Percentiles rank a stretch among this genome's conserved stretches.
phyloP scores from a whole-genome alignment of 2,113 vertebrate species.

The Amazona vittata region DNA sequence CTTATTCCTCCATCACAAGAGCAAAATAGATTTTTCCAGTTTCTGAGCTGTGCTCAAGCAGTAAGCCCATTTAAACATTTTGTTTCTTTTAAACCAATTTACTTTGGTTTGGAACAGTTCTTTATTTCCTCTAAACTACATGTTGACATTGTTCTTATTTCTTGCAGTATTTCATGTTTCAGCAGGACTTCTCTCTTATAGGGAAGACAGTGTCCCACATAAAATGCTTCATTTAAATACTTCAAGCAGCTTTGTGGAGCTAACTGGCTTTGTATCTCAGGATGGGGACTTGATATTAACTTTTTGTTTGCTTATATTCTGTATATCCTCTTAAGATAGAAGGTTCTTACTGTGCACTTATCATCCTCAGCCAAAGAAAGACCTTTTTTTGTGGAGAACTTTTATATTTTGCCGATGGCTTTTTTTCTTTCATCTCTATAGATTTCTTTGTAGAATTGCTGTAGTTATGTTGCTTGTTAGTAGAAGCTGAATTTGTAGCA shows the following conservation, averaged over 20 bases:
- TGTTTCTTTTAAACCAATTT: neutral
- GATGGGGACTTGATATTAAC: neutral
- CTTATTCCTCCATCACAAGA: neutral
- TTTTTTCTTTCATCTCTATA: neutral
- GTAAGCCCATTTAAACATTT: neutral
- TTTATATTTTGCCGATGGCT: neutral
- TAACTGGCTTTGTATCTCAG: neutral
- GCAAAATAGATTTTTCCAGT: neutral
- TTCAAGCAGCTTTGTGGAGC: neutral
- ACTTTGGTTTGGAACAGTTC: neutral
- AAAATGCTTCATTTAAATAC: neutral
- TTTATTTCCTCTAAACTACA: neutral
- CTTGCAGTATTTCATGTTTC: neutral
- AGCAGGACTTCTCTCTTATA: neutral
- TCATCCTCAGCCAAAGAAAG: neutral
- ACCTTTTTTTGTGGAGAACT: neutral
- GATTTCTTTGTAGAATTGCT: neutral
- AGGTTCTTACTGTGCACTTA: neutral
- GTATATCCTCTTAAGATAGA: neutral
- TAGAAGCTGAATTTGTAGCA: neutral
- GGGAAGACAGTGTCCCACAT: neutral
- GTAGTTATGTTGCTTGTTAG: neutral
- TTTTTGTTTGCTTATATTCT: neutral
- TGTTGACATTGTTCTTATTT: neutral
- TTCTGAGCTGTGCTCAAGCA: neutral